Conservation (phyloP, 92 coral and sea anemone genomes). For the Plumapathes pennacea region DNA sequence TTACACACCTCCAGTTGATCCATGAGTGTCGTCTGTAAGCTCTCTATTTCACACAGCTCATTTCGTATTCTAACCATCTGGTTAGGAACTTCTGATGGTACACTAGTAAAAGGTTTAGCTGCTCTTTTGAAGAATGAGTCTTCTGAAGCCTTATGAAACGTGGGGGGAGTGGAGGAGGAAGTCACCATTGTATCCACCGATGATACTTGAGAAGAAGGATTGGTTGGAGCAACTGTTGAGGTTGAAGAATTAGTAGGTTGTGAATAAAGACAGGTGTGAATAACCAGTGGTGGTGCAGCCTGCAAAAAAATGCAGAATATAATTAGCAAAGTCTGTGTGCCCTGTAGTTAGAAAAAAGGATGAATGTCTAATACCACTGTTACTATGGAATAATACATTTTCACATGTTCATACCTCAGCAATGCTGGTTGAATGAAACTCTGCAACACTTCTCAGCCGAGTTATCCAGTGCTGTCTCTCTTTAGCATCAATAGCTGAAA, state of each 20-base stretch:
- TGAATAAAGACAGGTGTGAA: conserved; percentile 4
- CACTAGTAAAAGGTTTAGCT: conserved; percentile 24
- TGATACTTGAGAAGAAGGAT: conserved; percentile 1
- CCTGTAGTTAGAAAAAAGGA: not conserved
- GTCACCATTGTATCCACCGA: no score
- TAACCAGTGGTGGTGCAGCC: conserved; percentile 76
- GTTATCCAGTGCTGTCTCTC: conserved; percentile 98
- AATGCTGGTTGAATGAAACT: conserved; percentile 81
- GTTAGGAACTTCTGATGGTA: conserved; percentile 59
- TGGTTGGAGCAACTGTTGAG: conserved; percentile 11
- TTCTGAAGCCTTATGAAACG: conserved; percentile 1
- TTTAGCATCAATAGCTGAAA: conserved; percentile 85
- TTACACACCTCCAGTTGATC: conserved; percentile 81
- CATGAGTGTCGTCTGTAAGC: conserved; percentile 69
- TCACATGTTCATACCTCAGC: conserved; percentile 78
- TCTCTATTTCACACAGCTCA: conserved; percentile 74
- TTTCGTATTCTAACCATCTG: conserved; percentile 67
- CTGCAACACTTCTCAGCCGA: conserved; percentile 86
- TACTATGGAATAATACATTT: not conserved
- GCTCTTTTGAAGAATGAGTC: conserved; percentile 49
- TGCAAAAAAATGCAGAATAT: not conserved
- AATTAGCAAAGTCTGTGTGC: not conserved
- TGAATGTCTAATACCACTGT: not conserved
- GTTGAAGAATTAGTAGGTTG: conserved; percentile 9
- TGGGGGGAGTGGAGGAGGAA: no score